Base-by-base conservation (phyloP, 2,888 invertebrate species). In the Petrolisthes cinctipes region DNA sequence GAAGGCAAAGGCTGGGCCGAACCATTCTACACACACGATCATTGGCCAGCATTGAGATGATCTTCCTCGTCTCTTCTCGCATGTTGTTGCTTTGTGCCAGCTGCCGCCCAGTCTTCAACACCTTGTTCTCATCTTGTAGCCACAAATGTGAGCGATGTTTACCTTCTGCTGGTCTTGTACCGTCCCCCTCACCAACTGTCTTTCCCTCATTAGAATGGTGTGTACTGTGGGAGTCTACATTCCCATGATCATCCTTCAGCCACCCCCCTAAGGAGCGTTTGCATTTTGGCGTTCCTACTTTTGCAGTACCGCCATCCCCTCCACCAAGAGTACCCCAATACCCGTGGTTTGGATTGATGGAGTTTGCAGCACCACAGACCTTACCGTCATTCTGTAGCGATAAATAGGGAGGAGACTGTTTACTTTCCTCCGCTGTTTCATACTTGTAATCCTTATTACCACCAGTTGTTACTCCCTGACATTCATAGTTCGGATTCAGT, bases 41-140 rank as follows among this genome's bases (percentile, higher is more conserved):
- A 53, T 88, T 88, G 37, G 71, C 75, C 61, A 88, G 56, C 84
- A 84, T 88, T 53, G 73, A 80, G 5, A 88, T 80, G n/a, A 88
- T 88, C 81, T 75, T 83, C 37, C 84, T 78, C 0, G 87, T 88
- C 20, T 88, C 87, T 54, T 88, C 87, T 7, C 53, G 78, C 80
- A 88, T 56, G 66, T 53, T 76, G 17, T 51, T 84, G 4, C 76
- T 68, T 37, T 37, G 37, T 37, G 37, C 37, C 4, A 20, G 11
- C 5, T 9, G 11, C n/a, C 56, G 61, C 11, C 81, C 56, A 9
- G 75, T 14, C 9, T 71, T 81, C 14, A 73, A 11, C 17, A 88
- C 81, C 20, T 88, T 81, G 4, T n/a, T 17, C 37, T 66, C 56
- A 23, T 73, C 57, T 11, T 68, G 81, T 17, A 14, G 11, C 61